phyloP scores from a whole-genome alignment of 2,888 invertebrate genomes.

The Dynastes tityus region DNA sequence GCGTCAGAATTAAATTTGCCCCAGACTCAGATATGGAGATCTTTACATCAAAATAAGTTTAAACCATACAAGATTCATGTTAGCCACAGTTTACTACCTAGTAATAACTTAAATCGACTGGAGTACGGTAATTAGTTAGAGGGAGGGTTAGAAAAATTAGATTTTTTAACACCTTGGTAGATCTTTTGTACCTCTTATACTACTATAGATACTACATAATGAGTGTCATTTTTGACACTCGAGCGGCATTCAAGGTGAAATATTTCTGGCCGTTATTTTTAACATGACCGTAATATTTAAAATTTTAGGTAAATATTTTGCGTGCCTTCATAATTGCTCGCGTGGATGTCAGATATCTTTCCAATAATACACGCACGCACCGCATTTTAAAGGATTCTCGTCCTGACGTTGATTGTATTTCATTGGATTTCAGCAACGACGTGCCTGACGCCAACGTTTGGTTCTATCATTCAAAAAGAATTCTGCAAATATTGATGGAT shows the following conservation, averaged over 20 bases:
- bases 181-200: no score
- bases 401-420: conserved; percentile 2
- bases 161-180: no score
- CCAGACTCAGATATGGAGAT: no score
- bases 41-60: no score
- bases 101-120: no score
- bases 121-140: no score
- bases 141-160: no score
- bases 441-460: neutral
- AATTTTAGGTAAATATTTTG: conserved; percentile 36
- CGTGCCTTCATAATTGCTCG: conserved; percentile 19
- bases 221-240: conserved; percentile 12
- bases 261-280: conserved; percentile 27
- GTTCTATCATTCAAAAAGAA: no score
- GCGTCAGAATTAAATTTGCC: no score
- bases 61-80: no score
- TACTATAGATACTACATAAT: neutral
- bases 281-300: conserved; percentile 19
- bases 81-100: no score
- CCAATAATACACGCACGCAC: neutral
- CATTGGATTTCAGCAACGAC: neutral
- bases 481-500: no score
- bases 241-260: conserved; percentile 16
- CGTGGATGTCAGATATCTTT: neutral
- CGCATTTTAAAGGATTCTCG: conserved; percentile 19